Evolutionary conservation across 2,113 vertebrate genomes (phyloP).

Genomic region (Hemiprocne comata): DNA sequence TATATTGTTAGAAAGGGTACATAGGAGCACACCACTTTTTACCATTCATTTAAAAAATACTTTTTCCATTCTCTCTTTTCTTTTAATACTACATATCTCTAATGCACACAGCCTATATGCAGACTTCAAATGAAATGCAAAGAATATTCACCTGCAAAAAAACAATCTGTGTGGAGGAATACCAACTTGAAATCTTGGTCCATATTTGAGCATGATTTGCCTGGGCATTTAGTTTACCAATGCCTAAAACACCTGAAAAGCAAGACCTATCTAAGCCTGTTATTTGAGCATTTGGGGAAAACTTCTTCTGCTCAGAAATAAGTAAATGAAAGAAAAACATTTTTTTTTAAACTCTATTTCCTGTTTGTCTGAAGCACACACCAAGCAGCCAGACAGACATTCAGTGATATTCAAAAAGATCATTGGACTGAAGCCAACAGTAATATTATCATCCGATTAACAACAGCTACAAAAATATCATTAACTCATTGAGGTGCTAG

Average conservation of each 20-base stretch:
- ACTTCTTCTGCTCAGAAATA: not conserved
- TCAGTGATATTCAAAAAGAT: not conserved
- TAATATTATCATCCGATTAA: not conserved
- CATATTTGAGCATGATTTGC: not conserved
- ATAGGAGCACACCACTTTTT: not conserved
- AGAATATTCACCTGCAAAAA: not conserved
- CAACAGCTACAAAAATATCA: not conserved
- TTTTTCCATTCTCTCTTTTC: not conserved
- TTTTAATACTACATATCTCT: not conserved
- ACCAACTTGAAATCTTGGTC: not conserved
- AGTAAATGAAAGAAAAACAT: not conserved
- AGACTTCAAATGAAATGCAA: not conserved
- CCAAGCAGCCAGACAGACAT: not conserved
- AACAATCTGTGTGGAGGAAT: not conserved
- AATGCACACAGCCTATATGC: not conserved
- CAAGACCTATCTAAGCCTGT: not conserved
- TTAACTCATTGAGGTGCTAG: not conserved
- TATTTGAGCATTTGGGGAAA: not conserved
- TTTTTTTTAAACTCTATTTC: not conserved
- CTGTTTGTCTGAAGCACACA: not conserved
- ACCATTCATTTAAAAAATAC: not conserved
- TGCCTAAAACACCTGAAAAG: not conserved
- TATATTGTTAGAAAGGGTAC: not conserved
- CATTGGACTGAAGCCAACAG: not conserved
- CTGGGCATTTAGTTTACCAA: not conserved